phyloP scores from a whole-genome alignment of 2,888 invertebrate species.

The Dastarcus helophoroides region DNA sequence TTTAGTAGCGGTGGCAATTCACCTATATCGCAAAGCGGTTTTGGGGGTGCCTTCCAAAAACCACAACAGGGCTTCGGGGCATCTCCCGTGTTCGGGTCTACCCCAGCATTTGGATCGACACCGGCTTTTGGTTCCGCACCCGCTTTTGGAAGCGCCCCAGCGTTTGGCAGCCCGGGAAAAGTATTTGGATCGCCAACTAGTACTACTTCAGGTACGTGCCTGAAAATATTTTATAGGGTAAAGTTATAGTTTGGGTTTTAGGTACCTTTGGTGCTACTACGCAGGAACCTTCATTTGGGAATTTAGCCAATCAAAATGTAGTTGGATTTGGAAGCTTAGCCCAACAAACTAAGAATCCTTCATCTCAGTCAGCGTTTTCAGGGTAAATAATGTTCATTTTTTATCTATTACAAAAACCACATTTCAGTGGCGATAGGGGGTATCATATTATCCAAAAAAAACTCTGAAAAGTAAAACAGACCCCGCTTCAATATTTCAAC shows the following conservation, averaged over 20 bases:
- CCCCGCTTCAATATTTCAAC: too few species aligned
- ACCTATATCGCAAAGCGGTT: constrained; percentile 34
- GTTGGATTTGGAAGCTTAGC: constrained; percentile 54
- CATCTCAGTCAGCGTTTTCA: constrained; percentile 30
- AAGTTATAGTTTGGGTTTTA: constrained; percentile 10
- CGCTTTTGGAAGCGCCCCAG: constrained; percentile 38
- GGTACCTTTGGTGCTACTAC: constrained; percentile 39
- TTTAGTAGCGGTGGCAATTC: constrained; percentile 29
- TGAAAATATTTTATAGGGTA: neutral
- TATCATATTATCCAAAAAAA: neutral
- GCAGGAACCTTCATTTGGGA: constrained; percentile 48
- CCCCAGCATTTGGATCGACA: constrained; percentile 30
- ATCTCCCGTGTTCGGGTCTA: constrained; percentile 26
- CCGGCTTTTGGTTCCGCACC: constrained; percentile 39
- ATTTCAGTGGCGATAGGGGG: neutral
- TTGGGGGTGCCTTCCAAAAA: constrained; percentile 32
- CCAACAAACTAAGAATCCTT: constrained; percentile 38
- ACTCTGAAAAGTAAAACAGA: neutral
- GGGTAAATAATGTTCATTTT: constrained; percentile 29
- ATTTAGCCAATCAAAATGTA: constrained; percentile 50
- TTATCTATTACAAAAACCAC: neutral
- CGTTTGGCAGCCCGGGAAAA: constrained; percentile 37
- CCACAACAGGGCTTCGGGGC: constrained; percentile 21
- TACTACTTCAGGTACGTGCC: neutral
- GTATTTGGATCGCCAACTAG: constrained; percentile 29